A percentile compares a stretch with the other conserved stretches of the same genome.
Evolutionary conservation across 2,888 invertebrate species (phyloP).

Genomic region (Rhabditoides inermis): DNA sequence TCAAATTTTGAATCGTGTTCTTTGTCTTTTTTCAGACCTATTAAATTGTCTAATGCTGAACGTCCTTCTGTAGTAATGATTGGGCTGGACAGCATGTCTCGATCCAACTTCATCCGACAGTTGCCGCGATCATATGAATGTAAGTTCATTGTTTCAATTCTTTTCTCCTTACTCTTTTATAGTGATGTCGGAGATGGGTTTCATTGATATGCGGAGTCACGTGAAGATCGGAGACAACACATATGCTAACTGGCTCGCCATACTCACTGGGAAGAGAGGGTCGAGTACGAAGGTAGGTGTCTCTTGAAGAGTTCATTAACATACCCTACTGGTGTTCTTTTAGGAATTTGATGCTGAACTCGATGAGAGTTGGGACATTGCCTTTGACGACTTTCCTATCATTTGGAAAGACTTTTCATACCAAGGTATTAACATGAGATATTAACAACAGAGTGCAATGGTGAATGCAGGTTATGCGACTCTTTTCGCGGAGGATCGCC

Average conservation of each 20-base stretch:
- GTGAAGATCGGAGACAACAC: conserved; percentile 55
- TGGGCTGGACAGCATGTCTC: conserved; percentile 54
- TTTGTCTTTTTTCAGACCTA: no score
- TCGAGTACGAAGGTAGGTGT: conserved; percentile 9
- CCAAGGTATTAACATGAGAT: not conserved
- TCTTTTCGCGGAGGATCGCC: conserved; percentile 54
- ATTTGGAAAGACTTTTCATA: no score
- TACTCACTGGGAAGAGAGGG: conserved; percentile 46
- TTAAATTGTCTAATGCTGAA: conserved; percentile 12
- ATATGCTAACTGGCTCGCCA: conserved; percentile 51
- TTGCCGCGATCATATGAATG: conserved; percentile 25
- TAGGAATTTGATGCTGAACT: conserved; percentile 32
- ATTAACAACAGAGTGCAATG: not conserved
- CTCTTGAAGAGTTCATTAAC: not conserved
- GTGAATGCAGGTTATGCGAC: conserved; percentile 47
- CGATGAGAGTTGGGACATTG: conserved; percentile 29
- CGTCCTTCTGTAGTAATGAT: conserved; percentile 51
- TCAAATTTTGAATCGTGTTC: no score
- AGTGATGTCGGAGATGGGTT: conserved; percentile 34
- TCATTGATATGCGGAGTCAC: conserved; percentile 36
- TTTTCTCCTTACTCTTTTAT: no score
- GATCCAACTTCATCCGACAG: conserved; percentile 52
- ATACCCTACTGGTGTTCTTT: not conserved
- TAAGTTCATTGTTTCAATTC: no score
- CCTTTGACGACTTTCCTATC: conserved; percentile 29